Evolutionary conservation across 2,888 invertebrate genomes (phyloP).

Genomic region (Blastobasis lacticolella): DNA sequence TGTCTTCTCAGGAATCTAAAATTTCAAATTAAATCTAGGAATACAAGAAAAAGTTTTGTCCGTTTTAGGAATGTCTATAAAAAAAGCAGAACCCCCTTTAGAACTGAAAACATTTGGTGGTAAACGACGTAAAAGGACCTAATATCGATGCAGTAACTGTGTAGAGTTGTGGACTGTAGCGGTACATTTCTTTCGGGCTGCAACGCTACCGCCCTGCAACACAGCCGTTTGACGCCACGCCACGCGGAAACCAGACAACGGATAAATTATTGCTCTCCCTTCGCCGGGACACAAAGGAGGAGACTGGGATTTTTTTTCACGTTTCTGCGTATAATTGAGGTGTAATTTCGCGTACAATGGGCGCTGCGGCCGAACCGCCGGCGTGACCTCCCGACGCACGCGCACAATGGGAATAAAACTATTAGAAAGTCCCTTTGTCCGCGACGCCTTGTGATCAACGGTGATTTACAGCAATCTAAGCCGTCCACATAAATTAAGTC

Average conservation of each 20-base stretch:
- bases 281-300: slow-evolving; percentile 40
- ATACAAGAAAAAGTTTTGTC: too few species aligned
- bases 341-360: slow-evolving; percentile 55
- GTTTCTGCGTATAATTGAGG: slow-evolving; percentile 56
- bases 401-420: slow-evolving; percentile 41
- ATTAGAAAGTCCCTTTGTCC: slow-evolving; percentile 53
- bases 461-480: slow-evolving; percentile 52
- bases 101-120: too few species aligned
- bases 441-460: slow-evolving; percentile 33
- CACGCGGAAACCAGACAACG: slow-evolving; percentile 49
- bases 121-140: too few species aligned
- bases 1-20: too few species aligned
- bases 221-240: slow-evolving; percentile 40
- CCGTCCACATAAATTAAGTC: slow-evolving; percentile 35
- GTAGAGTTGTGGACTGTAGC: too few species aligned
- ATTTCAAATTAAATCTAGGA: too few species aligned
- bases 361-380: slow-evolving; percentile 37
- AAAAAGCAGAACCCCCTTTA: too few species aligned
- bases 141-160: too few species aligned
- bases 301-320: slow-evolving; percentile 36
- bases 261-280: slow-evolving; percentile 53
- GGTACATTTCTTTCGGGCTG: too few species aligned
- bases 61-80: too few species aligned
- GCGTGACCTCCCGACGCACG: slow-evolving; percentile 29
- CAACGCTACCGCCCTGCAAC: slow-evolving; percentile 23